Base-by-base conservation (phyloP, 2,113 vertebrate genomes). In the Ptychochromis oligacanthus region DNA sequence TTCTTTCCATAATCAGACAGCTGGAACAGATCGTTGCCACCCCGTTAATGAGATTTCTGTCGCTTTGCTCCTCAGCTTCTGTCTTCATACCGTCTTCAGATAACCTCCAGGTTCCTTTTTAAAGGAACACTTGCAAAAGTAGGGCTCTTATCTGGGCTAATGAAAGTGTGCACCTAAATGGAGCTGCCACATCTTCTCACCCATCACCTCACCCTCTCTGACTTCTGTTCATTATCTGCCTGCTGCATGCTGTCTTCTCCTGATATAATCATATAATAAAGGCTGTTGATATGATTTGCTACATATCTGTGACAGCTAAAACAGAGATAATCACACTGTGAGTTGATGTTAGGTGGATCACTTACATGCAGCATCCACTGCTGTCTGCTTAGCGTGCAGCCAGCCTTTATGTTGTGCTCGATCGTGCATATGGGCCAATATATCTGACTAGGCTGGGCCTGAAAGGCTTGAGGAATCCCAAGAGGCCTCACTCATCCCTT, bases 101-200 rank as follows among this genome's bases (percentile, higher is more conserved):
- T 79, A 74, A 58, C 14, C 57, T 85, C n/a, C 0, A 64, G 7
- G 43, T 6, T 56, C 17, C 70, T 80, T 85, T 86, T 60, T 77
- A 46, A 76, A 70, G 77, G 80, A 75, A 18, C 34, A 0, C 58
- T 20, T 78, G 82, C 61, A 58, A 80, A 91, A 92, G 60, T 92
- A 92, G 90, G 62, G 56, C 79, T 82, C 20, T 54, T 92, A 93
- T 92, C 88, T 93, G 82, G 90, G 92, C 88, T 92, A 93, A 94
- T 90, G 85, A 89, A 38, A 57, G 74, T 34, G 31, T 54, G 88
- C 34, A 60, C 74, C 84, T 92, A 74, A 87, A 86, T 78, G 86
- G 83, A 64, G 87, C 70, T 56, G 5, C 67, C 20, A 52, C 72
- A 54, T 62, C 43, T 67, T 49, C 49, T 67, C 83, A 78, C n/a